phyloP scores from a whole-genome alignment of 2,888 invertebrate genomes.

The Celastrina argiolus region DNA sequence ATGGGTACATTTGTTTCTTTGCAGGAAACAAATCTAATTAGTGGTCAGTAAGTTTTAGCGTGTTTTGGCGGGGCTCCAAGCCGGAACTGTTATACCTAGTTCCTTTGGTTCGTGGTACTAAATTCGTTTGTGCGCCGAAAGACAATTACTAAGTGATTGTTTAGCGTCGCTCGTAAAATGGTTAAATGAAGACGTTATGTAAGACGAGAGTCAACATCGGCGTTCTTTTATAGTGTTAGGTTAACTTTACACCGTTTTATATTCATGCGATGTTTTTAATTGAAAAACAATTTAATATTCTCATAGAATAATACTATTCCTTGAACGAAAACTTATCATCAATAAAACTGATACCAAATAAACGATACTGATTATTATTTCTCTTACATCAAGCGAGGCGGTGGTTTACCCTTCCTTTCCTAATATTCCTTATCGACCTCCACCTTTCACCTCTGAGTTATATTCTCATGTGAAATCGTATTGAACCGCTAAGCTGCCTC shows the following conservation, averaged over 20 bases:
- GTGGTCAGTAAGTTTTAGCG: conserved; percentile 56
- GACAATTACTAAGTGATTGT: conserved; percentile 47
- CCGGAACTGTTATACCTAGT: conserved; percentile 49
- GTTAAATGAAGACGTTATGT: conserved; percentile 31
- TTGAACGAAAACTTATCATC: no score
- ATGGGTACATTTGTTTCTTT: neutral
- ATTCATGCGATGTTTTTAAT: neutral
- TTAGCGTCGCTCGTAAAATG: conserved; percentile 37
- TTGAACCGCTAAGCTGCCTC: conserved; percentile 75
- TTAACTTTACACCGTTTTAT: neutral
- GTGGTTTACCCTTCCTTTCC: conserved; percentile 55
- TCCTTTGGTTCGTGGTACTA: conserved; percentile 47
- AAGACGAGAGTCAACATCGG: conserved; percentile 19
- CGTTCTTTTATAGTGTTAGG: neutral
- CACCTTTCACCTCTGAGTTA: conserved; percentile 75
- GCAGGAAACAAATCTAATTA: conserved; percentile 65
- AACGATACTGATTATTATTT: neutral
- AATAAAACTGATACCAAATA: conserved; percentile 13
- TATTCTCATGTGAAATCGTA: conserved; percentile 67
- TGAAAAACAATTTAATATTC: no score
- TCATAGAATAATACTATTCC: no score
- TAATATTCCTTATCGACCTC: conserved; percentile 59
- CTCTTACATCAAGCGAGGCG: conserved; percentile 58
- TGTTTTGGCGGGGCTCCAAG: conserved; percentile 64
- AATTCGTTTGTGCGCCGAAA: conserved; percentile 50